phyloP scores from a whole-genome alignment of 2,888 invertebrate genomes.

The Apotomis turbidana region DNA sequence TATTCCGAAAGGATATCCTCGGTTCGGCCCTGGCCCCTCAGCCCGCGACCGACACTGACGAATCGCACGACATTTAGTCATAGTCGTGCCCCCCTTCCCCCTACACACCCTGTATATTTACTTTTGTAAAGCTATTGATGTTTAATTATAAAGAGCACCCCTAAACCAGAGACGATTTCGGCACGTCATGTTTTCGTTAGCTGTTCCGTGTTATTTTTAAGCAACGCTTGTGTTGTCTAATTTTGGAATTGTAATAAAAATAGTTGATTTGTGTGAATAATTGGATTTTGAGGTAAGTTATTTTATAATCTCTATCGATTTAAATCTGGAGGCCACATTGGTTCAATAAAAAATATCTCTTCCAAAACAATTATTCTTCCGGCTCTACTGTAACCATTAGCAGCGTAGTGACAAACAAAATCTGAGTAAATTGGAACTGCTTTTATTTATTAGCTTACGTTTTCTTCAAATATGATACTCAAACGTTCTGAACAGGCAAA shows the following conservation, averaged over 20 bases:
- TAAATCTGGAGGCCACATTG: not conserved
- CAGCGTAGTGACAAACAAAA: too few species aligned
- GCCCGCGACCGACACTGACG: conserved; percentile 86
- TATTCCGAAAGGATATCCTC: conserved; percentile 74
- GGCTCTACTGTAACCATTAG: too few species aligned
- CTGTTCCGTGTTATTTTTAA: conserved; percentile 48
- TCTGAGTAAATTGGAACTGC: too few species aligned
- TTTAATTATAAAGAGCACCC: conserved; percentile 81
- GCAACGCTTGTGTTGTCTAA: conserved; percentile 58
- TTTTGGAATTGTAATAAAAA: conserved; percentile 5
- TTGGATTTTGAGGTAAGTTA: conserved; percentile 5
- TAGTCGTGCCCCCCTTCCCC: conserved; percentile 81
- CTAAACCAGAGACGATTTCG: conserved; percentile 76
- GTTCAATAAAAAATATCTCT: not conserved
- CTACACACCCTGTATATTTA: conserved; percentile 82
- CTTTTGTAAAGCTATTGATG: conserved; percentile 84
- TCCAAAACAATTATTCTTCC: too few species aligned
- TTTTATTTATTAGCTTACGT: too few species aligned
- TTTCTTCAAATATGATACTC: too few species aligned
- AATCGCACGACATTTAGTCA: conserved; percentile 88
- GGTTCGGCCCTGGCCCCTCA: conserved; percentile 78
- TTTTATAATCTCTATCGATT: not conserved
- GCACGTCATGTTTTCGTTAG: conserved; percentile 70
- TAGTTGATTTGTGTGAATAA: not conserved
- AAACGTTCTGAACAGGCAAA: too few species aligned